Conservation (phyloP, 2,113 vertebrate species). For the Aegypius monachus region DNA sequence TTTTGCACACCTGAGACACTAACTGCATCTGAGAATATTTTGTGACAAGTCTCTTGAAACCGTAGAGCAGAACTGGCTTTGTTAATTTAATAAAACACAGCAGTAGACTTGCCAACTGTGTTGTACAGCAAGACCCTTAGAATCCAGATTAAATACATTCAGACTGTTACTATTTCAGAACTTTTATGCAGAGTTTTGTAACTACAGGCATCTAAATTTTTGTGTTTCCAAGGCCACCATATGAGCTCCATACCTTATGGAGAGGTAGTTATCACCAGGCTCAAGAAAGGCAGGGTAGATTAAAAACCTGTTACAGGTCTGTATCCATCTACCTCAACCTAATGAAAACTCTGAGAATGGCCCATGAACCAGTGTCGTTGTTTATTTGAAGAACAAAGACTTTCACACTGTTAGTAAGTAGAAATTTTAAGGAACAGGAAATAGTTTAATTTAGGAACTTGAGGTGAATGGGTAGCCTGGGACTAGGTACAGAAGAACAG, state of each 20-base stretch:
- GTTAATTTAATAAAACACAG: background rate
- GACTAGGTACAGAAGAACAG: background rate
- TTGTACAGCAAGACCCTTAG: background rate
- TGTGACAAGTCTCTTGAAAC: background rate
- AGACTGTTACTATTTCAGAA: background rate
- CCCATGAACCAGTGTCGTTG: background rate
- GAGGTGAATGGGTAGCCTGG: background rate
- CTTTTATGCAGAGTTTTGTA: background rate
- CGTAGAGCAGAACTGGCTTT: background rate
- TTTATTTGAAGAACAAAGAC: background rate
- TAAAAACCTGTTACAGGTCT: background rate
- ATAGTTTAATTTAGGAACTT: background rate
- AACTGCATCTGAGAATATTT: background rate
- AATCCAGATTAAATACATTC: background rate
- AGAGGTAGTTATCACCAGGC: background rate
- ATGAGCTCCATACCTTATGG: background rate
- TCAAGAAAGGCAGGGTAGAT: background rate
- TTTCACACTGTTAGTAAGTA: background rate
- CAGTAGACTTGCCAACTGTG: background rate
- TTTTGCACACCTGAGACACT: background rate
- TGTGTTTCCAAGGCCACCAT: background rate
- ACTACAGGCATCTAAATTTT: background rate
- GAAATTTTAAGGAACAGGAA: background rate
- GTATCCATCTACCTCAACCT: background rate
- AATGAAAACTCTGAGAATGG: background rate